Evolutionary conservation across 2,797 vertebrate genomes (phyloP), one percentile per base, ranked within the genome.

Genomic region (Xenentodon cancila): DNA sequence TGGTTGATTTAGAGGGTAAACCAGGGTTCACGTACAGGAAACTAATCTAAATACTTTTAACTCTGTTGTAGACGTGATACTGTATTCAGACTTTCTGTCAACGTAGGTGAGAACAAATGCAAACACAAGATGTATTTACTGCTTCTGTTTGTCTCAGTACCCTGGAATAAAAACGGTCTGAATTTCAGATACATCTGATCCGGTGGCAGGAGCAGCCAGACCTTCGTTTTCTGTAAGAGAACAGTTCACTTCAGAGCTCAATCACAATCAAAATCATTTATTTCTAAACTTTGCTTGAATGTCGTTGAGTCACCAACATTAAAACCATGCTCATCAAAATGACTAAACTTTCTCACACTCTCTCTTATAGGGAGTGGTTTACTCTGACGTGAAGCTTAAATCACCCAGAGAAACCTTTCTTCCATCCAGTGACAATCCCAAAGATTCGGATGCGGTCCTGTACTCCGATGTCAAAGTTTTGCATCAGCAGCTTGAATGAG

Each of bases 281-380:
- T 1, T 20, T 19, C 43, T 4, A 11, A 11, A 37, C 7, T 34
- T 34, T 5, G 32, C 7, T 34, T 34, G 32, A 34, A 7, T 65
- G 4, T 43, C 9, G 12, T 45, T 30, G 13, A 25, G 45, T 17
- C 0, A 5, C 20, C 17, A 21, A 16, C 4, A 20, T 40, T 13
- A 18, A 19, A 9, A 20, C 17, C 9, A 3, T 17, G 1, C 11
- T 9, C 17, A 7, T 20, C 52, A 7, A 66, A 1, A 42, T 34
- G 5, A 37, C 3, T 7, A 34, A 16, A 1, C 5, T 61, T 2
- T 73, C 9, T 61, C 3, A 21, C n/a, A 18, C 22, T 18, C 15
- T 45, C 30, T 0, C 13, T 57, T 11, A 15, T 49, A 89, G 87
- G 79, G 75, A 49, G 48, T 86, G 65, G 54, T 88, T 32, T 92